Evolutionary conservation across 2,888 invertebrate species (phyloP), one percentile per base, ranked within the genome.

Genomic region (Elysia crispata): DNA sequence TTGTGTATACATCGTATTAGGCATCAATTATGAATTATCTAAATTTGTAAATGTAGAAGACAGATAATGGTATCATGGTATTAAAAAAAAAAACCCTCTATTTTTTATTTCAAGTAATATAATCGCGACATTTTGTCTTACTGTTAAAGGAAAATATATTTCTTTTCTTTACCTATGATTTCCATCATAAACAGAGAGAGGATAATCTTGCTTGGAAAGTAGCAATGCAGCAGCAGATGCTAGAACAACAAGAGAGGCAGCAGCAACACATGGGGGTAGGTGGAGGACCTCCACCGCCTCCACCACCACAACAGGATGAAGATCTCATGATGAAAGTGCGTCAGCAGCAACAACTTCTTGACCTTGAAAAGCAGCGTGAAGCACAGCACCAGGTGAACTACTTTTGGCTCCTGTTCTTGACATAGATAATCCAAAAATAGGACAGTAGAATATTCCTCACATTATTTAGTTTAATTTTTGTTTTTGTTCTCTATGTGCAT

Each of bases 311-410:
- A 30, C 76, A 82, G 75, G 76, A 67, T 30, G 78, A 81, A 15
- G 87, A 88, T 67, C 80, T 88, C 30, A 88, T 88, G 88, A 86
- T 87, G 83, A 88, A 87, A 78, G 89, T 89, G n/a, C 79, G 86
- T 70, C 87, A 89, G 77, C 89, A 90, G 76, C 89, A 90, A 79
- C 87, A 87, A 75, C 82, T 90, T 85, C 57, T 89, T 49, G 88
- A 88, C 79, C 85, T 85, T 28, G 88, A 89, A 77, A 87, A 87
- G 75, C 79, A 82, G 20, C 72, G 82, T 25, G 83, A 83, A 76
- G 80, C 83, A 25, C 85, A 85, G 66, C 83, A 82, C 62, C 79
- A 83, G 75, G 83, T 83, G 25, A 50, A 60, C 20, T 8, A 6
- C 41, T 41, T 41, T 41, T 6, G 41, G n/a, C n/a, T n/a, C n/a